phyloP scores from a whole-genome alignment of 2,797 vertebrate genomes.

The Geotrypetes seraphini region DNA sequence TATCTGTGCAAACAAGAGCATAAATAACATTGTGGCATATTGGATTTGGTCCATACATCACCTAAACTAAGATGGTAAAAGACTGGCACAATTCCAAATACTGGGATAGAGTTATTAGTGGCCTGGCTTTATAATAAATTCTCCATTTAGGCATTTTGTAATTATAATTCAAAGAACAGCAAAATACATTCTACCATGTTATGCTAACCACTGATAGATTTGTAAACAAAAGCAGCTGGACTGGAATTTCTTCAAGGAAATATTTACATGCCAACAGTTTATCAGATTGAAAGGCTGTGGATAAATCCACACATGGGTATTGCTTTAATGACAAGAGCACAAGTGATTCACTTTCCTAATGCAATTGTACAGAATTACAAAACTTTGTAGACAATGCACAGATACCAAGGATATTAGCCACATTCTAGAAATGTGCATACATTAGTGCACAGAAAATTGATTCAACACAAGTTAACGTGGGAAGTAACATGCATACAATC shows the following conservation, averaged over 20 bases:
- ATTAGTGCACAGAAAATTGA: no score
- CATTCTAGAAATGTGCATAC: no score
- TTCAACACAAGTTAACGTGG: no score
- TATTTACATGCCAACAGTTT: slow-evolving; percentile 62
- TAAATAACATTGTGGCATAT: slow-evolving; percentile 1
- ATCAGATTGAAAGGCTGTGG: slow-evolving; percentile 56
- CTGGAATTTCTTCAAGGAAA: slow-evolving; percentile 62
- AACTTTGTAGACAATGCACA: no score
- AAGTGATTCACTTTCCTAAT: no score
- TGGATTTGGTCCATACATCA: slow-evolving; percentile 7
- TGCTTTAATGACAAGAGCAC: slow-evolving; percentile 45
- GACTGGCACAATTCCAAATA: slow-evolving; percentile 29
- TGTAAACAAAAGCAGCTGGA: slow-evolving; percentile 69
- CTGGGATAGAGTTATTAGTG: slow-evolving; percentile 44
- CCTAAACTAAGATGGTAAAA: slow-evolving; percentile 14
- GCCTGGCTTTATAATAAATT: slow-evolving; percentile 48
- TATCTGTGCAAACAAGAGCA: slow-evolving; percentile 15
- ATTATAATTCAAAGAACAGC: slow-evolving; percentile 52
- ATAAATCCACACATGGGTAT: slow-evolving; percentile 52
- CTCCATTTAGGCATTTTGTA: slow-evolving; percentile 49
- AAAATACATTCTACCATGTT: slow-evolving; percentile 45
- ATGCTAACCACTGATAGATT: slow-evolving; percentile 63
- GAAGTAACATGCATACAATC: no score
- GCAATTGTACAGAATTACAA: no score
- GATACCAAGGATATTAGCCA: no score